These are phyloP conservation scores for Apomyelois bistriatella DNA, from an alignment of 2,888 invertebrate genomes.

Conservation along the genomic window DNA sequence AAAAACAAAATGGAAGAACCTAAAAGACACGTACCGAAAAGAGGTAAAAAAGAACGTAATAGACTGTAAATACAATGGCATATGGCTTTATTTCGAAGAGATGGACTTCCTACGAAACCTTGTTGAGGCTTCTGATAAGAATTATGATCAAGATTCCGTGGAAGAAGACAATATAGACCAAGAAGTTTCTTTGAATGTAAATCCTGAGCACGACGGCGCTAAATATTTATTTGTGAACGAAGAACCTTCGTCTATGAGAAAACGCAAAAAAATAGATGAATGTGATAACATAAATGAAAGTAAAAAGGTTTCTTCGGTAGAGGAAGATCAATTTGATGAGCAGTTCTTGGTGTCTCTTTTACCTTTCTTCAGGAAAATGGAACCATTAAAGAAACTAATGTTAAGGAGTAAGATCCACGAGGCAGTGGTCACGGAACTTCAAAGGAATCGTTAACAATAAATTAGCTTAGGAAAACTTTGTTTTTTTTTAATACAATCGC, in stretches of 20 bases:
- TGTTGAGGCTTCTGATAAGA: too few species aligned
- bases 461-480: not conserved
- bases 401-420: constrained; percentile 38
- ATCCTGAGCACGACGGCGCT: too few species aligned
- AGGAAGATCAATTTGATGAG: constrained; percentile 10
- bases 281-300: too few species aligned
- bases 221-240: not conserved
- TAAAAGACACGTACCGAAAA: constrained; percentile 1
- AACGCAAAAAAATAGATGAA: not conserved
- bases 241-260: not conserved
- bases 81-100: not conserved
- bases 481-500: too few species aligned
- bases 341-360: constrained; percentile 15
- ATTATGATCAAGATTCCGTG: too few species aligned
- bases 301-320: too few species aligned
- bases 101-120: not conserved
- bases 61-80: not conserved
- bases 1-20: constrained; percentile 2
- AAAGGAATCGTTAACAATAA: not conserved
- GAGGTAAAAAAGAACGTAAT: not conserved
- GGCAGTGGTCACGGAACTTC: constrained; percentile 22
- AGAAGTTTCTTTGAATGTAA: not conserved
- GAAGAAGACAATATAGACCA: not conserved
- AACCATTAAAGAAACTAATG: constrained; percentile 31
- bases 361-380: constrained; percentile 27